Percentiles rank a stretch among this genome's conserved stretches.
These are phyloP conservation scores for Chloroceryle amazona DNA, from an alignment of 2,797 vertebrate genomes.

Conservation along the genomic window DNA sequence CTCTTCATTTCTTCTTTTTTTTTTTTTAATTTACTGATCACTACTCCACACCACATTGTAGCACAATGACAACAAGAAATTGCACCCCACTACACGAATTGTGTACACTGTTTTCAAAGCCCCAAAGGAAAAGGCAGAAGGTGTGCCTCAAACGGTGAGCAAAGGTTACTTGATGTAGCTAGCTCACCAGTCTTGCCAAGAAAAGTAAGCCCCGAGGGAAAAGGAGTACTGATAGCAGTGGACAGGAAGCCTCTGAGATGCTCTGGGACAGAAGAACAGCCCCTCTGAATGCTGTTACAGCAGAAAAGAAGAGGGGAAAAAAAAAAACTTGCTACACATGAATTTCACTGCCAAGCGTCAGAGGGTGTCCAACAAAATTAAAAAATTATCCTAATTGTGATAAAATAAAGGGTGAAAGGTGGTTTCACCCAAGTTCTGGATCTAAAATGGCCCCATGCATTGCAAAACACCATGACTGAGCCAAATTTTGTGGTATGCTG, in stretches of 20 bases:
- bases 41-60: not conserved
- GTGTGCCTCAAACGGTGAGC: not conserved
- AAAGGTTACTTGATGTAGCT: not conserved
- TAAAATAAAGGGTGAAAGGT: not conserved
- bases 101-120: not conserved
- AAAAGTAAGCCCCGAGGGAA: not conserved
- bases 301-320: not conserved
- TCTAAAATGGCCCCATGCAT: not conserved
- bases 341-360: not conserved
- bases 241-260: not conserved
- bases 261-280: not conserved
- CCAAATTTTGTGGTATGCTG: not conserved
- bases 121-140: not conserved
- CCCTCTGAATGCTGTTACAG: not conserved
- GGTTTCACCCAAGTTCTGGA: not conserved
- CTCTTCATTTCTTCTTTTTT: not conserved
- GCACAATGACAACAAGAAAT: not conserved
- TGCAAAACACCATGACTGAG: not conserved
- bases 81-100: not conserved
- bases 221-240: not conserved
- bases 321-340: not conserved
- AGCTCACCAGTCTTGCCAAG: not conserved
- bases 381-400: not conserved
- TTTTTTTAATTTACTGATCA: not conserved
- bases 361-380: not conserved